Conservation (phyloP, 1,140 invertebrate species). For the Drosophila lini region DNA sequence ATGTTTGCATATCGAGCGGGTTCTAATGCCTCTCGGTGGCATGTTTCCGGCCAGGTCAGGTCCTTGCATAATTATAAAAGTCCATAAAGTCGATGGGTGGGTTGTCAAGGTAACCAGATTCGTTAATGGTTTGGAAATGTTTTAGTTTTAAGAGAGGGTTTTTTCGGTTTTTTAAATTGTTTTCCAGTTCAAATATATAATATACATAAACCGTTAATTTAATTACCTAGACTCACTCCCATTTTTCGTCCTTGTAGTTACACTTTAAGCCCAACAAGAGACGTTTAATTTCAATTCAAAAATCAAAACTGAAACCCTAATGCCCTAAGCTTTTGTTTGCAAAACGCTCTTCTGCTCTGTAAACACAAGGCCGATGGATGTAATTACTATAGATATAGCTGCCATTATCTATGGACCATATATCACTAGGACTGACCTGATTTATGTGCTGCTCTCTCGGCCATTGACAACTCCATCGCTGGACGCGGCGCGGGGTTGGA, state of each 20-base stretch:
- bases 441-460: slow-evolving; percentile 28
- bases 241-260: background rate
- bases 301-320: background rate
- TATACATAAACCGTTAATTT: background rate
- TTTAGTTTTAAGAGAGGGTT: background rate
- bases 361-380: slow-evolving; percentile 12
- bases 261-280: background rate
- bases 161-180: background rate
- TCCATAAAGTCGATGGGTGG: background rate
- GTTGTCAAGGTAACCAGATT: slow-evolving; percentile 19
- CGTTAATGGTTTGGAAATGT: background rate
- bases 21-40: slow-evolving; percentile 46
- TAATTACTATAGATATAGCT: slow-evolving; percentile 28
- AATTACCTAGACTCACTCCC: background rate
- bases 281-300: background rate
- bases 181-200: no score
- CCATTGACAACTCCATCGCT: slow-evolving; percentile 54
- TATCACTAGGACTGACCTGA: slow-evolving; percentile 32
- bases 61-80: slow-evolving; percentile 33
- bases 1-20: slow-evolving; percentile 44
- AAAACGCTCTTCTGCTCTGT: slow-evolving; percentile 3
- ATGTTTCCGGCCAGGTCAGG: slow-evolving; percentile 32
- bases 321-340: slow-evolving; percentile 7
- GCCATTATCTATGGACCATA: slow-evolving; percentile 38
- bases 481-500: background rate